Evolutionary conservation across 37 sponge, comb jelly and placozoan species (phyloP), one percentile per base, ranked within the genome.

Genomic region (Axinella damicornis): DNA sequence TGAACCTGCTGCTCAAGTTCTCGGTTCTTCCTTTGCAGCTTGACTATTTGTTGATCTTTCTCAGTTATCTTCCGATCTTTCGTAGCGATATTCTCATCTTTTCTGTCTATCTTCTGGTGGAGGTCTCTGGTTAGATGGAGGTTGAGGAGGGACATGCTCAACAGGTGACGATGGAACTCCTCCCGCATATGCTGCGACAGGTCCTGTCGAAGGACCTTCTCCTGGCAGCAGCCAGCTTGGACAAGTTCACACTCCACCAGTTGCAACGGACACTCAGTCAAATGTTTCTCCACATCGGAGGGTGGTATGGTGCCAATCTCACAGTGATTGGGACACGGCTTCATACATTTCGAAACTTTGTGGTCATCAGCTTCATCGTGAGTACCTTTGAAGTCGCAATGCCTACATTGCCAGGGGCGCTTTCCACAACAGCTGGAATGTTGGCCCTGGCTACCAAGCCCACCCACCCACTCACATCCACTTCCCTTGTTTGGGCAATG

Each of bases 401-500:
- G 41, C 21, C 52, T 27, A 32, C 87, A 86, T 63, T 56, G 18
- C 73, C 62, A 79, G 5, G 71, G 65, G n/a, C 60, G 87, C 31
- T 79, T 69, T 1, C 40, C 18, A 65, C 87, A 86, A 18, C 63
- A 41, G 41, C 54, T 60, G 1, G 65, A 13, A 38, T 86, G 87
- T 35, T 70, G 57, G 9, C 41, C 15, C 13, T 78, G 22, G 15
- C 54, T 52, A 2, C 35, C 52, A 0, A 79, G 32, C 16, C 57
- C 36, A 18, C 87, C 87, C 54, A 79, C 65, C 87, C 87, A 86
- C 32, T 78, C 60, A 40, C 87, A 86, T 32, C 80, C 72, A 53
- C 63, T 78, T 11, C 16, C 21, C n/a, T 17, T 60, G 79, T 86
- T 27, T 34, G 71, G 73, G 31, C 87, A 86, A 14, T 38, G 33